Evolutionary conservation across 1,140 invertebrate species (phyloP).

Genomic region (Drosophila suzukii): DNA sequence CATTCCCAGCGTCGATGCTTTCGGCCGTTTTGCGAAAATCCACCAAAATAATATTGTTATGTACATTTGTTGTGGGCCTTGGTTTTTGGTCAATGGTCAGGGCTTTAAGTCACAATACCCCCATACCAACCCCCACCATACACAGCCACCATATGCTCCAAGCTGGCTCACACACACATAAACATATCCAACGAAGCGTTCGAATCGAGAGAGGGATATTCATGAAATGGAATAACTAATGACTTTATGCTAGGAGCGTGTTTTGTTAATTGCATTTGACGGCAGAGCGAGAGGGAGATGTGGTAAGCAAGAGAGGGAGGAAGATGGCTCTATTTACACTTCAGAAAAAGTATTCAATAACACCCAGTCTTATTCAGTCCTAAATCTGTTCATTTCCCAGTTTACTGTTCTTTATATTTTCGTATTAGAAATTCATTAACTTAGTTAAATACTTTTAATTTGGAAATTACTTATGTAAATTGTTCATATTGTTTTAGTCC

Average conservation of each 20-base stretch:
- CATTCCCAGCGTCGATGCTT: conserved; percentile 12
- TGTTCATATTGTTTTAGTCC: too few relatives aligned
- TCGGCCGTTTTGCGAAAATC: conserved; percentile 62
- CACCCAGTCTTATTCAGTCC: too few relatives aligned
- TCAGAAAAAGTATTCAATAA: background rate
- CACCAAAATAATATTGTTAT: conserved; percentile 75
- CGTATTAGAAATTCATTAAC: too few relatives aligned
- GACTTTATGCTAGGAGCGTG: conserved; percentile 81
- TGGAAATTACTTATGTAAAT: too few relatives aligned
- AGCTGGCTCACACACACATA: conserved; percentile 46
- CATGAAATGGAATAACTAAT: conserved; percentile 83
- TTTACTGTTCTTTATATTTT: too few relatives aligned
- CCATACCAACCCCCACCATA: background rate
- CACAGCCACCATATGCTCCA: conserved; percentile 62
- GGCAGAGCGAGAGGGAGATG: conserved; percentile 40
- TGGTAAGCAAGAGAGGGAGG: background rate
- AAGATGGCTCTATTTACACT: conserved; percentile 4
- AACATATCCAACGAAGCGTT: conserved; percentile 61
- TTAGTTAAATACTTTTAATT: too few relatives aligned
- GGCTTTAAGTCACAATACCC: conserved; percentile 24
- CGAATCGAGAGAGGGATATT: conserved; percentile 70
- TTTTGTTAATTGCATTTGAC: conserved; percentile 82
- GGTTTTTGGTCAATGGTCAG: conserved; percentile 44
- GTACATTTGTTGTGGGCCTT: conserved; percentile 43
- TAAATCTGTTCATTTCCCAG: too few relatives aligned